Conservation (phyloP, 1,140 invertebrate genomes). For the Glossosoma conforme region DNA sequence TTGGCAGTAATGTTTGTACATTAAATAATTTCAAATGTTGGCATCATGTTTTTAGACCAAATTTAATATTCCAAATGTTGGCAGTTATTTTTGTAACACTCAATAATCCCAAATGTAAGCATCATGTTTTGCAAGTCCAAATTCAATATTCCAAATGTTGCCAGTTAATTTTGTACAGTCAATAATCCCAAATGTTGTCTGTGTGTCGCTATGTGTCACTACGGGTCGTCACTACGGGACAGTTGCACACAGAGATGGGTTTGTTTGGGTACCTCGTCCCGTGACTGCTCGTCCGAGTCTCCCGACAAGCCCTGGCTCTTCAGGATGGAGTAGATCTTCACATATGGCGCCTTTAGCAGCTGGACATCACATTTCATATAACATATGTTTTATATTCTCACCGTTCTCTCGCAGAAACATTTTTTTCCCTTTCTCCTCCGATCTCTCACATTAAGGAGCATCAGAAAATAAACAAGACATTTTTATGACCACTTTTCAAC, state of each 20-base stretch:
- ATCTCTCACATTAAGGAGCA: not conserved
- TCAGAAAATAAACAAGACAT: no score
- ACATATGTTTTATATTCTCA: not conserved
- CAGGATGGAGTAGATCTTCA: constrained; percentile 91
- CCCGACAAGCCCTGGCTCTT: constrained; percentile 84
- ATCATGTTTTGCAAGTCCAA: no score
- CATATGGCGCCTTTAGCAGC: constrained; percentile 92
- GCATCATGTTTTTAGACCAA: no score
- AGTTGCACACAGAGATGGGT: constrained; percentile 12
- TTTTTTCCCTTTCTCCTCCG: constrained; percentile 3
- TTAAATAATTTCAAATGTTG: no score
- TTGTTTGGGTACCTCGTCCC: constrained; percentile 47
- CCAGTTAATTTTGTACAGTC: no score
- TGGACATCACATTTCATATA: constrained; percentile 44
- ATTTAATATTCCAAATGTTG: no score
- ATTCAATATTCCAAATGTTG: no score
- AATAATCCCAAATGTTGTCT: no score
- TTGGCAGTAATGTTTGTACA: no score
- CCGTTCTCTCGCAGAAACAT: constrained; percentile 5
- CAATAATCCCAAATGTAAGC: no score
- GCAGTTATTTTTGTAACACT: no score
- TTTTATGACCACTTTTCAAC: no score
- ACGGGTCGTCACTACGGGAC: constrained; percentile 7
- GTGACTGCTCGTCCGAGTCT: constrained; percentile 60
- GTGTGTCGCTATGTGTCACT: constrained; percentile 22